phyloP scores from a whole-genome alignment of 1,140 invertebrate genomes.

The Drosophila kanapiae region DNA sequence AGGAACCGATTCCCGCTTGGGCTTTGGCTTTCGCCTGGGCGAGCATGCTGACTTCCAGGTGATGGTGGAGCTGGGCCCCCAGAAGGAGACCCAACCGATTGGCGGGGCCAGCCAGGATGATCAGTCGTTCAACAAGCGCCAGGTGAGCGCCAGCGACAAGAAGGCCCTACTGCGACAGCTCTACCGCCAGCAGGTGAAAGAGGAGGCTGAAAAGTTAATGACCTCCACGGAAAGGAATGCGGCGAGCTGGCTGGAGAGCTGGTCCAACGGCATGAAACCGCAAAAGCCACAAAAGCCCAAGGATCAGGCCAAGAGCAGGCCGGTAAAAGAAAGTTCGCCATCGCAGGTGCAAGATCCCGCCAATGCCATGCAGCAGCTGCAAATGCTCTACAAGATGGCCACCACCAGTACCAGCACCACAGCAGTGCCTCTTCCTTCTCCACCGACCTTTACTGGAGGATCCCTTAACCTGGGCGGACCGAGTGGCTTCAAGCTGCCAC shows the following conservation, averaged over 20 bases:
- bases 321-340: slow-evolving; percentile 13
- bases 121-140: slow-evolving; percentile 79
- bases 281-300: slow-evolving; percentile 37
- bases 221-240: slow-evolving; percentile 70
- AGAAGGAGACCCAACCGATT: slow-evolving; percentile 89
- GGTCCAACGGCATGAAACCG: slow-evolving; percentile 79
- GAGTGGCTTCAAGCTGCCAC: slow-evolving; percentile 68
- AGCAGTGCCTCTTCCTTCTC: neutral
- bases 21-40: slow-evolving; percentile 92
- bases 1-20: slow-evolving; percentile 93
- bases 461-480: slow-evolving; percentile 39
- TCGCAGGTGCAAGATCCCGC: slow-evolving; percentile 30
- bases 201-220: slow-evolving; percentile 37
- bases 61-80: slow-evolving; percentile 91
- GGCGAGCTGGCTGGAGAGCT: slow-evolving; percentile 72
- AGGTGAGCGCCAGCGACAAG: slow-evolving; percentile 65
- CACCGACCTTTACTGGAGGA: slow-evolving; percentile 6
- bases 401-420: slow-evolving; percentile 32
- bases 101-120: slow-evolving; percentile 75
- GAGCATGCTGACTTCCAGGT: slow-evolving; percentile 93
- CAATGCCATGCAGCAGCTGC: slow-evolving; percentile 71
- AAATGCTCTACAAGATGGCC: slow-evolving; percentile 80
- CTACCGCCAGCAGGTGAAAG: slow-evolving; percentile 50
- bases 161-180: slow-evolving; percentile 42
- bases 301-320: neutral